phyloP scores from a whole-genome alignment of 2,888 invertebrate species.

The Listrodromus nycthemerus region DNA sequence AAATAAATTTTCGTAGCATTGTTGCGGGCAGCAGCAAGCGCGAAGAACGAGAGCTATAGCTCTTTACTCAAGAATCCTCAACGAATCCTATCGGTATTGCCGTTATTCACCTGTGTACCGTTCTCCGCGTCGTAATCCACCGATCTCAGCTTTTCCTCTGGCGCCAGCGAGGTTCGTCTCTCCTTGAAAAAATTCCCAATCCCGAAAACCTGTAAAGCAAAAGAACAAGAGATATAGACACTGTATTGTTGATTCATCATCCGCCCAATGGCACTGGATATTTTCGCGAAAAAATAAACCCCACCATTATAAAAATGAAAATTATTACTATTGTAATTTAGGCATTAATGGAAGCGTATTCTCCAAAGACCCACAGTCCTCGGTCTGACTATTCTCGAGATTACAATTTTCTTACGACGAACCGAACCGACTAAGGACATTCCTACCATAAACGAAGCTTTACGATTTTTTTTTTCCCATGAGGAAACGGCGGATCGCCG shows the following conservation, averaged over 20 bases:
- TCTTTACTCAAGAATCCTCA: conserved; percentile 71
- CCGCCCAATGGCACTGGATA: background rate
- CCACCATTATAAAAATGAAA: no score
- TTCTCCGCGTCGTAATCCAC: conserved; percentile 79
- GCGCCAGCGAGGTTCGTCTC: conserved; percentile 50
- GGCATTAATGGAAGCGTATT: background rate
- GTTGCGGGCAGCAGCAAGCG: conserved; percentile 54
- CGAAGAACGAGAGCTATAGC: conserved; percentile 45
- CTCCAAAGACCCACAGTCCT: background rate
- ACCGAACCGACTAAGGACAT: background rate
- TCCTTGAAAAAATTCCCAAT: conserved; percentile 79
- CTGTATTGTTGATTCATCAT: background rate
- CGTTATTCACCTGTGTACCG: conserved; percentile 84
- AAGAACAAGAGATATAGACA: background rate
- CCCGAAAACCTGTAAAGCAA: conserved; percentile 73
- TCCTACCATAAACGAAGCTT: conserved; percentile 30
- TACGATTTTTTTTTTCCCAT: background rate
- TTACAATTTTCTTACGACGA: background rate
- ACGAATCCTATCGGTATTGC: conserved; percentile 81
- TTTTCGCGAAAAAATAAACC: background rate
- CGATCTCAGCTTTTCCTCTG: conserved; percentile 73
- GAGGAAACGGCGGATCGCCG: conserved; percentile 15
- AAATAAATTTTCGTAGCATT: conserved; percentile 28
- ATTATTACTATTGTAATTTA: no score
- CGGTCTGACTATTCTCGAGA: background rate